Base-by-base conservation (phyloP, 2,888 invertebrate species). In the Lasioglossum vierecki region DNA sequence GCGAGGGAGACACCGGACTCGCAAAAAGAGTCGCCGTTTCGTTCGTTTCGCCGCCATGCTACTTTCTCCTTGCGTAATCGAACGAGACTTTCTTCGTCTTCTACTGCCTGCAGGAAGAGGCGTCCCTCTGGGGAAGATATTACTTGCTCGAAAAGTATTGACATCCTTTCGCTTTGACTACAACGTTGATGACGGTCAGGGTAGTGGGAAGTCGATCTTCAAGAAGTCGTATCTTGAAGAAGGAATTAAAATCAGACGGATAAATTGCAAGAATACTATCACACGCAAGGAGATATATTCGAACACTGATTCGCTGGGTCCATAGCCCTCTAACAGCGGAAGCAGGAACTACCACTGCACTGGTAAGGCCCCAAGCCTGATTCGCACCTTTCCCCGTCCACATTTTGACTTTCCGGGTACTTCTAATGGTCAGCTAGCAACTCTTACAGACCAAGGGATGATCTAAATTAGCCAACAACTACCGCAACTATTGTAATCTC, bases 31-130 rank as follows among this genome's bases (percentile, higher is more conserved):
- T 74, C 78, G 79, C 53, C 63, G 85, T 84, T 87, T 86, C 90
- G 81, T 86, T 80, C 87, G 85, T 77, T 84, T 79, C 82, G 82
- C 84, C 57, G 85, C 53, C 53, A 26, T 70, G 87, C 83, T 85
- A 91, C 92, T 92, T 92, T 92, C 92, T 88, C 92, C 90, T 91
- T 91, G 89, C 91, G 88, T 90, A 92, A 92, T 89, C 90, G 83
- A 85, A 68, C 80, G 74, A 78, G 80, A 80, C 85, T 90, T 88
- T 88, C 87, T 87, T 87, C 87, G 73, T 75, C 86, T 68, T 76
- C 78, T 76, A 66, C 15, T 8, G 18, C 49, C 11, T 8, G 35
- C 44, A 35, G 39, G 46, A 39, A 15, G 26, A 0, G 26, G 39
- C 11, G 15, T 30, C 41, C 26, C 41, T 26, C 26, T 30, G 11